phyloP scores from a whole-genome alignment of 2,888 invertebrate species.

The Bugulina stolonifera region DNA sequence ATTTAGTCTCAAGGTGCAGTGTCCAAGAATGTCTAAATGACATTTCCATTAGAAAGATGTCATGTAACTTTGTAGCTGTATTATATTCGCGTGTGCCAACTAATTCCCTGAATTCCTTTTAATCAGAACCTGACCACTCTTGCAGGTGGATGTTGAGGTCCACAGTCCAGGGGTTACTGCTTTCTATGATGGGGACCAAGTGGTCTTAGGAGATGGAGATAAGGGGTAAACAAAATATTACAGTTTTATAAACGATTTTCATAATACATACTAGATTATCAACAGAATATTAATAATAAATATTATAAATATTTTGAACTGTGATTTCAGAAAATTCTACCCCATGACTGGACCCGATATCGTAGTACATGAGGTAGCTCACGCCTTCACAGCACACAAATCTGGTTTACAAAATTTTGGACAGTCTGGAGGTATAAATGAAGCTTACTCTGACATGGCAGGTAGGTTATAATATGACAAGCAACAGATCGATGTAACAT shows the following conservation, averaged over 20 bases:
- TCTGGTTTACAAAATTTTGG: not conserved
- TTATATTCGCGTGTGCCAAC: too few species aligned
- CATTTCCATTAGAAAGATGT: too few species aligned
- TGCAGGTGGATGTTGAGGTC: conserved; percentile 11
- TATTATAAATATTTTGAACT: too few species aligned
- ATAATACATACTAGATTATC: too few species aligned
- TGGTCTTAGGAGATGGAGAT: conserved; percentile 21
- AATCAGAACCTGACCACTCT: not conserved
- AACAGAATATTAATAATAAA: too few species aligned
- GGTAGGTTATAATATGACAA: not conserved
- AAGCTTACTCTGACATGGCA: conserved; percentile 20
- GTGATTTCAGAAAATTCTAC: not conserved
- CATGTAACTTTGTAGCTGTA: too few species aligned
- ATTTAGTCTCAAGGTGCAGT: too few species aligned
- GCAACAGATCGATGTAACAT: too few species aligned
- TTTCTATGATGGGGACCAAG: not conserved
- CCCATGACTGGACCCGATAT: conserved; percentile 7
- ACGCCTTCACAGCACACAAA: conserved; percentile 22
- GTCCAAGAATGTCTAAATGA: too few species aligned
- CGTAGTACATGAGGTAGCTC: conserved; percentile 6
- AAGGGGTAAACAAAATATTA: not conserved
- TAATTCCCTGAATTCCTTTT: too few species aligned
- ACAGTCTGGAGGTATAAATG: not conserved
- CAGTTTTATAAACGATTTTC: too few species aligned
- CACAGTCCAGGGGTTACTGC: not conserved